A percentile compares a stretch with the other conserved stretches of the same genome.
Conservation (phyloP, 2,113 vertebrate genomes). For the Eptesicus fuscus region DNA sequence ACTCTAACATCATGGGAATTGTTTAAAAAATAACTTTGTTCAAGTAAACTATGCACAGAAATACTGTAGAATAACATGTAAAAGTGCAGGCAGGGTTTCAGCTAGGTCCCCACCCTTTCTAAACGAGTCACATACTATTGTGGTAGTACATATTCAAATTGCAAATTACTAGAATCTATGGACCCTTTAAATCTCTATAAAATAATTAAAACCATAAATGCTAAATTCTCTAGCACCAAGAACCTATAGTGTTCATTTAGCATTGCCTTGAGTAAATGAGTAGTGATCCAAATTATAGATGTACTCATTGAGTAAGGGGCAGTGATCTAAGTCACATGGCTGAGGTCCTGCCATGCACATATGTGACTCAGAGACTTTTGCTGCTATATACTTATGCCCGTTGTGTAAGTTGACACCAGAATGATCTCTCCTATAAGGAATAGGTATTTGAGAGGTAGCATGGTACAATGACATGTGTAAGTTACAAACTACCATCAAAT, state of each 20-base stretch:
- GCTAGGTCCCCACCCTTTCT: background rate
- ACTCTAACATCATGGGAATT: background rate
- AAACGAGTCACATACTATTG: background rate
- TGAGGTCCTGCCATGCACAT: background rate
- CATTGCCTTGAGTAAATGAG: background rate
- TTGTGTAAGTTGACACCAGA: background rate
- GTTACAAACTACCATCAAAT: background rate
- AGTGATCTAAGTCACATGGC: background rate
- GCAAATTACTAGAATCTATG: background rate
- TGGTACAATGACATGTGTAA: background rate
- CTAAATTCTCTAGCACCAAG: background rate
- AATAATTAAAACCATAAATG: background rate
- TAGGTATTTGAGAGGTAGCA: background rate
- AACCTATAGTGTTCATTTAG: background rate
- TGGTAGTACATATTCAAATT: background rate
- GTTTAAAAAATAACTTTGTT: background rate
- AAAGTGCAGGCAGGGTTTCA: background rate
- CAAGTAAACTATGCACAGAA: background rate
- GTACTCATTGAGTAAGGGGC: background rate
- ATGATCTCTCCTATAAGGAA: background rate
- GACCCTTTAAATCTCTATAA: background rate
- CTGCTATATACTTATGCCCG: rapidly evolving
- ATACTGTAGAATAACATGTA: background rate
- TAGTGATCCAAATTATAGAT: too few species aligned
- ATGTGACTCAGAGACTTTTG: background rate